phyloP scores from a whole-genome alignment of 2,797 vertebrate genomes.

The Loris lydekkerianus region DNA sequence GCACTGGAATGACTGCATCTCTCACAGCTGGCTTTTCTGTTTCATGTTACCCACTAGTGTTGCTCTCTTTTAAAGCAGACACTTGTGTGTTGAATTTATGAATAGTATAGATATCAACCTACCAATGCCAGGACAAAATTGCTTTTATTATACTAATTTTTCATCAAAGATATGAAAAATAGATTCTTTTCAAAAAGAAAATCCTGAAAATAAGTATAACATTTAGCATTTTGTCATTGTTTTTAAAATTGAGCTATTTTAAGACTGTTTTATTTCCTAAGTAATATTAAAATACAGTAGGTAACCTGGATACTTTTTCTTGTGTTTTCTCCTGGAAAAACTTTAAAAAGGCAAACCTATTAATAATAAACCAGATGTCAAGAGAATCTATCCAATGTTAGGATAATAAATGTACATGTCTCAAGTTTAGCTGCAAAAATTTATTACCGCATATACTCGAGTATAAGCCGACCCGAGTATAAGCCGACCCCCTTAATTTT shows the following conservation, averaged over 20 bases:
- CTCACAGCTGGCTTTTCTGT: background rate
- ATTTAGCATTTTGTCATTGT: background rate
- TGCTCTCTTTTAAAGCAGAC: background rate
- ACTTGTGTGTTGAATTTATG: background rate
- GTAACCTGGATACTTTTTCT: conserved; percentile 25
- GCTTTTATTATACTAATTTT: conserved; percentile 26
- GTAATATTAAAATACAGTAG: conserved; percentile 18
- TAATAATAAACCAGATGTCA: conserved; percentile 34
- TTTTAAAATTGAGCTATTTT: conserved; percentile 61
- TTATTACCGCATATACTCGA: background rate
- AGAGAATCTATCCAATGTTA: conserved; percentile 49
- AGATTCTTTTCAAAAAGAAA: conserved; percentile 7
- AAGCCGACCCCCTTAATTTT: no score
- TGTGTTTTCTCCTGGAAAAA: conserved; percentile 55
- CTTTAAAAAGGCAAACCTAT: conserved; percentile 59
- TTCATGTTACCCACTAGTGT: background rate
- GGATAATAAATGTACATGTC: conserved; percentile 60
- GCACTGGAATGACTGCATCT: background rate
- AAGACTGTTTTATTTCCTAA: background rate
- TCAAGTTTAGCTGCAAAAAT: conserved; percentile 51
- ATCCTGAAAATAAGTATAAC: background rate
- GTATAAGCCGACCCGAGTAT: no score
- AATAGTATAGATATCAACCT: background rate
- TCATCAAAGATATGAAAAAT: background rate
- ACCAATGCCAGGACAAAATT: background rate